Evolutionary conservation across 2,113 vertebrate species (phyloP), one percentile per base, ranked within the genome.

Genomic region (Corythornis madagascariensis): DNA sequence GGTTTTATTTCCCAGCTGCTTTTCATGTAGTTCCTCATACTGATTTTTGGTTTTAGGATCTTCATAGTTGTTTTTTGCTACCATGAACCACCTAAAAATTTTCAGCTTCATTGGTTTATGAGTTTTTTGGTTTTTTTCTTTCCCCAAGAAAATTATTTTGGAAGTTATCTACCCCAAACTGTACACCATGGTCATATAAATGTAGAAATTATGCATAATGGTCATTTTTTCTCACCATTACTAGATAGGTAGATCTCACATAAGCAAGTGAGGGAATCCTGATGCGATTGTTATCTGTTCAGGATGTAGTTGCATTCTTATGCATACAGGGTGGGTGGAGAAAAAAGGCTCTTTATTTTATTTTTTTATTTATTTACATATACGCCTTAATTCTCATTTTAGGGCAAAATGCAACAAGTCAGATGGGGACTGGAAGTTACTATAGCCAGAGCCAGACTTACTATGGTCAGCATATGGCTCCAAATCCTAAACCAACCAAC

Each of bases 331-430:
- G 52, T 83, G 72, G 67, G 82, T 89, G 60, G 48, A 80, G 52
- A 31, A 80, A 88, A 88, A 94, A 84, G 20, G 11, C 25, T 61
- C 47, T 73, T 64, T 13, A 35, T 52, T 83, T 79, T 40, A n/a
- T 67, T 91, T 52, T 87, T 55, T 87, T 52, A 50, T 80, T 93
- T 92, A 92, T 97, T 93, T 79, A 91, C 64, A 64, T 92, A 89
- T 87, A 88, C 79, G 53, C 87, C 69, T 50, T 96, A 89, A 95
- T 95, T 97, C 95, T 86, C 84, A 89, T 98, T 96, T 96, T 96
- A 99, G 99, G 98, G 94, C 98, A 98, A 96, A 98, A 97, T 98
- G 94, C 98, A 87, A 96, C 98, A 90, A 97, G 93, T 90, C 98
- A 98, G 84, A 71, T 97, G 98, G 98, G 98, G 77, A 97, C 98